A percentile compares a stretch with the other conserved stretches of the same genome.
These are phyloP conservation scores for Danio jaintianensis DNA, from an alignment of 2,797 vertebrate genomes.

Conservation along the genomic window DNA sequence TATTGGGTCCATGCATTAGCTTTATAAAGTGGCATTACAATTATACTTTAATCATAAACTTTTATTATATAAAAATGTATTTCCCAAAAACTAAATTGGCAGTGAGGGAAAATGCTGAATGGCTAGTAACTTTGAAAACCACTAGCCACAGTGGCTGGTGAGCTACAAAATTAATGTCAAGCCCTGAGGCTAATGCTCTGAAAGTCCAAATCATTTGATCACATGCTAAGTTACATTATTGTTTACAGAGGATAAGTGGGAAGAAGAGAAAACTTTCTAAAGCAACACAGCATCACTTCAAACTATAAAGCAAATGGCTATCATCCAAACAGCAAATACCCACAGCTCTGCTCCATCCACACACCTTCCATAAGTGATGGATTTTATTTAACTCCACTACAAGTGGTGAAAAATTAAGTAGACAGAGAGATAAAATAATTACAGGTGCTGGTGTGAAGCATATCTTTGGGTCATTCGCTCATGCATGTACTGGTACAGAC, in stretches of 20 bases:
- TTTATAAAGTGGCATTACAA: no score
- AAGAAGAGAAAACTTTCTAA: constrained; percentile 6
- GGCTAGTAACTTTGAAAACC: no score
- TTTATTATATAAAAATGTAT: no score
- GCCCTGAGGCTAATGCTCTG: neutral
- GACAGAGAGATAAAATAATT: constrained; percentile 14
- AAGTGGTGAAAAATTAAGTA: neutral
- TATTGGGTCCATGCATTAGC: no score
- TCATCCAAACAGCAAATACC: constrained; percentile 66
- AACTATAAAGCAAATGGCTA: constrained; percentile 46
- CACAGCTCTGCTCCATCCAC: constrained; percentile 49
- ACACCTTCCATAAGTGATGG: neutral
- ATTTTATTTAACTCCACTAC: neutral
- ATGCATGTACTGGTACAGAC: constrained; percentile 59
- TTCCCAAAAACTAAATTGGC: no score
- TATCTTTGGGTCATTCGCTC: constrained; percentile 68
- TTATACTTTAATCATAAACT: no score
- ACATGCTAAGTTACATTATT: neutral
- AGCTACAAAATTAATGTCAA: neutral
- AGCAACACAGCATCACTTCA: constrained; percentile 36
- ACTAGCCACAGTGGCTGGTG: no score
- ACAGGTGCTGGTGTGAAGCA: constrained; percentile 40
- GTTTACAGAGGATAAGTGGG: neutral
- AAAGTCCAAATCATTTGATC: neutral
- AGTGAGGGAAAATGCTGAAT: no score